Percentiles rank a stretch among this genome's conserved stretches.
phyloP scores from a whole-genome alignment of 2,888 invertebrate genomes.

The Oxystoma pomonae region DNA sequence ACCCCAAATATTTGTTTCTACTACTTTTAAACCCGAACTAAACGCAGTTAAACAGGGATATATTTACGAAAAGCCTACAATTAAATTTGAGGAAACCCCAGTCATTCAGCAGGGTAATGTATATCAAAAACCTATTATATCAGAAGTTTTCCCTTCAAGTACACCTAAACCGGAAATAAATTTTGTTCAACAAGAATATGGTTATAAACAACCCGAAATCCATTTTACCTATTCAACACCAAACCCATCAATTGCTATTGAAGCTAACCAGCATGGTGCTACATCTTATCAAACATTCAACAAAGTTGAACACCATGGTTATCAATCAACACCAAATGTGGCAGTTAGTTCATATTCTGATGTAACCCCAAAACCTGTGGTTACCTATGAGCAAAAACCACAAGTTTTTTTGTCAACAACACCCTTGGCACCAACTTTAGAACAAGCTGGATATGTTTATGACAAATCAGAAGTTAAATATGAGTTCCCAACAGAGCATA shows the following conservation, averaged over 20 bases:
- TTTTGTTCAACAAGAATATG: neutral
- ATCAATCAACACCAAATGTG: neutral
- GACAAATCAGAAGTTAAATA: too few relatives aligned
- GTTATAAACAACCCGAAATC: neutral
- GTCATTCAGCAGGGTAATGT: too few relatives aligned
- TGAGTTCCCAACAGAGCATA: neutral
- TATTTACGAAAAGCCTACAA: slow-evolving; percentile 22
- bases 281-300: neutral
- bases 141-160: neutral
- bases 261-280: neutral
- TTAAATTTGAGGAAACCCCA: slow-evolving; percentile 16
- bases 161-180: neutral
- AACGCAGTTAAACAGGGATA: slow-evolving; percentile 13
- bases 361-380: slow-evolving; percentile 18
- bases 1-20: neutral
- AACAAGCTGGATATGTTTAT: slow-evolving; percentile 11
- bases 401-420: slow-evolving; percentile 22
- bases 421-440: slow-evolving; percentile 14
- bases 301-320: neutral
- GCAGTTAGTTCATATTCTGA: slow-evolving; percentile 6
- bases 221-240: neutral
- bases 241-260: neutral
- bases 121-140: neutral
- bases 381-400: slow-evolving; percentile 20
- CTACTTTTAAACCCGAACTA: neutral